phyloP scores from a whole-genome alignment of 2,113 vertebrate species.

The Rhinolophus ferrumequinum region DNA sequence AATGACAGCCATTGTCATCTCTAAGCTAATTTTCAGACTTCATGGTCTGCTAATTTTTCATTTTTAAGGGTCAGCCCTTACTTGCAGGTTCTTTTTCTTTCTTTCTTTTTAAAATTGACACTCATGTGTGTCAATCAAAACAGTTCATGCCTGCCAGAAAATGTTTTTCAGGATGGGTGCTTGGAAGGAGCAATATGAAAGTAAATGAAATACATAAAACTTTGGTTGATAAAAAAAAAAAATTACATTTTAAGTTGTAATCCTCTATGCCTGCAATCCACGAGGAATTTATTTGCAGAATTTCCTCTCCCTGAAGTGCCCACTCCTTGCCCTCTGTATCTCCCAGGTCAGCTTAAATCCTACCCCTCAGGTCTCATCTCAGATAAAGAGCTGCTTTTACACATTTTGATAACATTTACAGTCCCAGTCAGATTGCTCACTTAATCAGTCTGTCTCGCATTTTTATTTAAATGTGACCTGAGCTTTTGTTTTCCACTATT shows the following conservation, averaged over 20 bases:
- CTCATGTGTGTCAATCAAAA: not conserved
- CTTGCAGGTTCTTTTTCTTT: conserved; percentile 17
- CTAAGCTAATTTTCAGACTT: conserved; percentile 23
- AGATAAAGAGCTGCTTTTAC: not conserved
- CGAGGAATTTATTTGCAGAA: not conserved
- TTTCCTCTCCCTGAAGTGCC: not conserved
- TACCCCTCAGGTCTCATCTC: not conserved
- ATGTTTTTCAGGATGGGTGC: not conserved
- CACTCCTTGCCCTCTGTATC: not conserved
- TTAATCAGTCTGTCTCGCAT: not conserved
- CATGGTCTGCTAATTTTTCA: not conserved
- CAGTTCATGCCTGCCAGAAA: not conserved
- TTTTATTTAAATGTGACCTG: not conserved
- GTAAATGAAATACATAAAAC: not conserved
- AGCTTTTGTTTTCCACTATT: not conserved
- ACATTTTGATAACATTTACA: not conserved
- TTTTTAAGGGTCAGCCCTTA: conserved; percentile 11
- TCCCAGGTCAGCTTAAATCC: not conserved
- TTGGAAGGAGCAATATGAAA: not conserved
- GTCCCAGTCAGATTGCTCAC: not conserved
- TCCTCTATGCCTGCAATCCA: not conserved
- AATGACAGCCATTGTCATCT: not conserved
- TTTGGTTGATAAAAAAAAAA: not conserved
- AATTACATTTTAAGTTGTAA: not conserved
- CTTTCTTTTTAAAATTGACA: not conserved